Evolutionary conservation across 2,113 vertebrate species (phyloP).

Genomic region (Diglossa brunneiventris): DNA sequence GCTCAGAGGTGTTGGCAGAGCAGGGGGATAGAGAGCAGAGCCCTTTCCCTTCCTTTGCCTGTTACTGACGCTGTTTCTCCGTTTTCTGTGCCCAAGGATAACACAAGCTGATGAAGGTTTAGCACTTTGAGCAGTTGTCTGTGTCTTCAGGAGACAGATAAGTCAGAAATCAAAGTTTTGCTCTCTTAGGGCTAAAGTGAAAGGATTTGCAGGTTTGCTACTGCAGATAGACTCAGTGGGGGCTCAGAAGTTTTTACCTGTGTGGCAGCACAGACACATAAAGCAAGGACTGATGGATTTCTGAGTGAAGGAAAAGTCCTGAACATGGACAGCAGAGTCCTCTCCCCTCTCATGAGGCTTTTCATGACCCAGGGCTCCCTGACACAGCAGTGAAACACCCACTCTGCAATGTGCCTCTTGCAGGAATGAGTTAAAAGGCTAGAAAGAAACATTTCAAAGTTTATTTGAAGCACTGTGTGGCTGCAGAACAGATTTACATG

Average conservation of each 20-base stretch:
- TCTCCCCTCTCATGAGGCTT: background rate
- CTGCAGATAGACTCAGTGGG: background rate
- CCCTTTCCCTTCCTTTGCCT: background rate
- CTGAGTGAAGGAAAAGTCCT: background rate
- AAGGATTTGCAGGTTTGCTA: background rate
- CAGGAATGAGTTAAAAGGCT: background rate
- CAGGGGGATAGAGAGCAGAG: rapidly evolving
- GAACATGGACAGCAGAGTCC: background rate
- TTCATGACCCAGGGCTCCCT: background rate
- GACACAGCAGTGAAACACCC: background rate
- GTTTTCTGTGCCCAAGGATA: background rate
- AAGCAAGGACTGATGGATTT: background rate
- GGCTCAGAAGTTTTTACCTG: background rate
- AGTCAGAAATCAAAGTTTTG: background rate
- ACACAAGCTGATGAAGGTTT: background rate
- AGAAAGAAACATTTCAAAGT: background rate
- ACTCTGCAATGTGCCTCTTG: background rate
- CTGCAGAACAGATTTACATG: background rate
- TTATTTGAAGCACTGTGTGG: background rate
- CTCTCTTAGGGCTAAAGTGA: background rate
- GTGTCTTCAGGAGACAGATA: background rate
- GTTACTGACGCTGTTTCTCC: background rate
- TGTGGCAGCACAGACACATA: background rate
- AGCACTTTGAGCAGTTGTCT: background rate
- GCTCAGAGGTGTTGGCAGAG: background rate